Conservation (phyloP, 2,113 vertebrate genomes). For the Oreochromis aureus region DNA sequence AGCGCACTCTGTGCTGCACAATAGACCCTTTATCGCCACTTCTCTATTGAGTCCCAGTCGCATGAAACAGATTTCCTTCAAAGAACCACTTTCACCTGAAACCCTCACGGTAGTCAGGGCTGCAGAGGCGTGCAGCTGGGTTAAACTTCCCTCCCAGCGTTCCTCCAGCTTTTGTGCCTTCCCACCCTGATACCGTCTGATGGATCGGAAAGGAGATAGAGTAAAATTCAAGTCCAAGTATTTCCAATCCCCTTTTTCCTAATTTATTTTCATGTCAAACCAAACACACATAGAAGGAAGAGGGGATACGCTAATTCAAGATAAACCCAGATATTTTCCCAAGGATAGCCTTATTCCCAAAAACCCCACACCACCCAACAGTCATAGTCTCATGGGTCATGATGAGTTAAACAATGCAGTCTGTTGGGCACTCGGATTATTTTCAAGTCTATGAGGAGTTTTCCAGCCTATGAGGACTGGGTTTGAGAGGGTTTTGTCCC, state of each 20-base stretch:
- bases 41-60: conserved; percentile 17
- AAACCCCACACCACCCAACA: not conserved
- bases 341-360: not conserved
- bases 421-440: not conserved
- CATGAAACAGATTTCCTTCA: conserved; percentile 37
- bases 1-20: conserved; percentile 48
- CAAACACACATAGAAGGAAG: not conserved
- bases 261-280: not conserved
- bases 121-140: not conserved
- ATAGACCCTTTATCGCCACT: conserved; percentile 28
- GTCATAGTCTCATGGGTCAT: not conserved
- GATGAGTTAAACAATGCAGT: conserved; percentile 22
- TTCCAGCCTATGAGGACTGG: not conserved
- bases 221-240: conserved; percentile 16
- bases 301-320: not conserved
- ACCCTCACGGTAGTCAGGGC: not conserved
- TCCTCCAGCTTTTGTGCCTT: not conserved
- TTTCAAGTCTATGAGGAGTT: not conserved
- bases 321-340: not conserved
- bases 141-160: not conserved
- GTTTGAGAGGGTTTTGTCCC: not conserved
- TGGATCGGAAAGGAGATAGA: not conserved
- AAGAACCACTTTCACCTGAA: conserved; percentile 23
- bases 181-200: not conserved
- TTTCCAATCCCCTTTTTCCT: not conserved